Percentiles rank a stretch among this genome's conserved stretches.
Conservation (phyloP, 2,113 vertebrate genomes). For the Emydocephalus ijimae region DNA sequence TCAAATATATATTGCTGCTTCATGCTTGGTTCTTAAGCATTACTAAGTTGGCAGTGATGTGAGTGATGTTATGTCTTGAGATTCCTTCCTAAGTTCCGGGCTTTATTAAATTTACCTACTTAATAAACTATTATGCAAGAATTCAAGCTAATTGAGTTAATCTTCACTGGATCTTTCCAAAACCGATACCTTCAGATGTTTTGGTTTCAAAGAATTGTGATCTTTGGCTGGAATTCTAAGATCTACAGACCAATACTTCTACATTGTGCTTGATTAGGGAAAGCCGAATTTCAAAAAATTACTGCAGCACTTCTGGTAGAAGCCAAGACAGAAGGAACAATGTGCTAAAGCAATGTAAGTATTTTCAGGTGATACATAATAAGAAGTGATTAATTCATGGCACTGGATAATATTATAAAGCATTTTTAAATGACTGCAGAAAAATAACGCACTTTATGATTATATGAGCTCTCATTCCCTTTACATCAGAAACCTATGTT, state of each 20-base stretch:
- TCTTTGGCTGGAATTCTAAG: neutral
- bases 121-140: neutral
- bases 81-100: neutral
- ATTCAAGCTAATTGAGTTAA: neutral
- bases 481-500: neutral
- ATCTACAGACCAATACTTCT: neutral
- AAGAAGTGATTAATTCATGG: neutral
- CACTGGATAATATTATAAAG: neutral
- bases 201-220: neutral
- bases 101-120: neutral
- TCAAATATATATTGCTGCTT: neutral
- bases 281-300: neutral
- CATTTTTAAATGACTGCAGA: neutral
- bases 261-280: neutral
- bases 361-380: neutral
- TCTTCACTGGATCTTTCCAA: neutral
- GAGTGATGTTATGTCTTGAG: neutral
- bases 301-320: neutral
- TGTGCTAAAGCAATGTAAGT: neutral
- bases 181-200: neutral
- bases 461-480: neutral
- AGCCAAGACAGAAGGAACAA: neutral
- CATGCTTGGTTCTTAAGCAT: neutral
- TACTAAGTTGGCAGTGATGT: neutral
- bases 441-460: neutral